These are phyloP conservation scores for Tretioscincus oriximinensis DNA, from an alignment of 2,113 vertebrate genomes.

Conservation along the genomic window DNA sequence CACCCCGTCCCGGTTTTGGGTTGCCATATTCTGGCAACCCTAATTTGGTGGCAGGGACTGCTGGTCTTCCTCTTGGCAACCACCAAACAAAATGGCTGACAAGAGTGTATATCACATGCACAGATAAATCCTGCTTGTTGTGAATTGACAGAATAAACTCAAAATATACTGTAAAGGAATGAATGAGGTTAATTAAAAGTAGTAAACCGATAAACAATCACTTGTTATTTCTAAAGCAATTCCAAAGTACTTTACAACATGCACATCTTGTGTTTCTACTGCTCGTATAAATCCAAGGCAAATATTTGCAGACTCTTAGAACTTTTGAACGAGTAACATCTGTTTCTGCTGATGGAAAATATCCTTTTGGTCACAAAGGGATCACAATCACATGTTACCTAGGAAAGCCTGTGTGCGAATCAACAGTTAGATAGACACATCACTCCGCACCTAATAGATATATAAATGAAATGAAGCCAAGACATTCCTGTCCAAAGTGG, in stretches of 20 bases:
- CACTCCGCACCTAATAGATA: conserved; percentile 72
- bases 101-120: too few species aligned
- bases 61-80: too few species aligned
- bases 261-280: neutral
- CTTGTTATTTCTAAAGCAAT: neutral
- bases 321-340: conserved; percentile 63
- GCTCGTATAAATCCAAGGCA: conserved; percentile 28
- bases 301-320: conserved; percentile 60
- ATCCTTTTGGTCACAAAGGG: conserved; percentile 63
- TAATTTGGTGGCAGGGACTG: too few species aligned
- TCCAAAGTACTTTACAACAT: neutral
- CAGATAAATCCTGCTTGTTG: too few species aligned
- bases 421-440: conserved; percentile 70
- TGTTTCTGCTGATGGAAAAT: conserved; percentile 68
- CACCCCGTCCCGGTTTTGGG: too few species aligned
- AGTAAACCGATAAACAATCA: too few species aligned
- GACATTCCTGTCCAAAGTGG: conserved; percentile 68
- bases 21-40: too few species aligned
- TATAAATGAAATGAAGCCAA: conserved; percentile 66
- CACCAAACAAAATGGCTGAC: too few species aligned
- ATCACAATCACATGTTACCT: conserved; percentile 63
- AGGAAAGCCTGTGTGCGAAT: conserved; percentile 66
- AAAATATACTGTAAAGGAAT: too few species aligned
- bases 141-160: too few species aligned
- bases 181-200: too few species aligned